These are phyloP conservation scores for Drosophila kokeensis DNA, from an alignment of 2,888 invertebrate species.

Conservation along the genomic window DNA sequence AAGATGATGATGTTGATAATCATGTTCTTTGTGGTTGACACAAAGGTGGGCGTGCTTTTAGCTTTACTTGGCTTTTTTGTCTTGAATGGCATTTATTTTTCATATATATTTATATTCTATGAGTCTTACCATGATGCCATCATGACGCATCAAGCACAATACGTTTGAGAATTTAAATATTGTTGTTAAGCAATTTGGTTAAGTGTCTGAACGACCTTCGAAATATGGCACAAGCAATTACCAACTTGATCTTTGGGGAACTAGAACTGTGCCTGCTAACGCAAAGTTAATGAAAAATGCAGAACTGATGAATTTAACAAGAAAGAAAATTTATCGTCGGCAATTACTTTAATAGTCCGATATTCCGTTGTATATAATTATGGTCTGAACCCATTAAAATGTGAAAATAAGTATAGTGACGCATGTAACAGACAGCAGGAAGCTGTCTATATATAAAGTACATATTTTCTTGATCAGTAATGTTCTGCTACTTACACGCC, in stretches of 20 bases:
- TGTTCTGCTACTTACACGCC: not conserved
- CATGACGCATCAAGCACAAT: conserved; percentile 35
- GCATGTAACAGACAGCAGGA: not conserved
- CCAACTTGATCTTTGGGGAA: not conserved
- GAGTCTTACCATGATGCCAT: conserved; percentile 8
- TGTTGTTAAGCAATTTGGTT: conserved; percentile 1
- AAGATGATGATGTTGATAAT: conserved; percentile 38
- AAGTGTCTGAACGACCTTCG: not conserved
- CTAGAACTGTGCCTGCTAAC: not conserved
- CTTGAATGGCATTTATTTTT: conserved; percentile 22
- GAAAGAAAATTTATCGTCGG: not conserved
- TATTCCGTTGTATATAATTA: not conserved
- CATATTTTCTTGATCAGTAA: not conserved
- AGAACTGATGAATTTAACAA: not conserved
- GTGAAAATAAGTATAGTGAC: not conserved
- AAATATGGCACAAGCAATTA: not conserved
- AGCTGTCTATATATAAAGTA: not conserved
- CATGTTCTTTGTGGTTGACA: conserved; percentile 42
- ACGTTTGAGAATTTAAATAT: conserved; percentile 9
- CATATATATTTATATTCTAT: conserved; percentile 1
- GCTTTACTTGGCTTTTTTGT: conserved; percentile 36
- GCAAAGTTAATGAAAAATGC: not conserved
- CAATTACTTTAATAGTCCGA: not conserved
- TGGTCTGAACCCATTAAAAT: not conserved
- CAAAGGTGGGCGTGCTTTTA: conserved; percentile 50